Percentiles rank a stretch among this genome's conserved stretches.
These are phyloP conservation scores for Plectropomus leopardus DNA, from an alignment of 2,113 vertebrate species.

Conservation along the genomic window DNA sequence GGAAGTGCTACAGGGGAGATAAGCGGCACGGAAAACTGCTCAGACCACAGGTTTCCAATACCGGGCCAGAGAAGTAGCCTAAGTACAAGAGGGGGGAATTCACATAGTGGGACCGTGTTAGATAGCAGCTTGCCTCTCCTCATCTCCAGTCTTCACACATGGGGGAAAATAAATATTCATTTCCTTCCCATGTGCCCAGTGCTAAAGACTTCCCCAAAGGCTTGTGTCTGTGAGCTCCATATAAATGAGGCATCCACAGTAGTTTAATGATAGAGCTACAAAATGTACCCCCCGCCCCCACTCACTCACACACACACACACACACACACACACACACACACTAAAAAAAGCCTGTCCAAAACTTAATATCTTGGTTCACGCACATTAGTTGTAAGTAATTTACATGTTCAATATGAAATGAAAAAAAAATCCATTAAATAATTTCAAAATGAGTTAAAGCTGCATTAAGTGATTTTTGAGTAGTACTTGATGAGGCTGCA, in stretches of 20 bases:
- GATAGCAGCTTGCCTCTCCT: slow-evolving; percentile 52
- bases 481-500: not conserved
- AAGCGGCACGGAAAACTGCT: slow-evolving; percentile 55
- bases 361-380: not conserved
- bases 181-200: slow-evolving; percentile 18
- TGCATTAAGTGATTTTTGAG: not conserved
- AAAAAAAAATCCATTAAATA: not conserved
- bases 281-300: not conserved
- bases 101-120: slow-evolving; percentile 33
- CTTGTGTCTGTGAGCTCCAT: slow-evolving; percentile 36
- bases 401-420: not conserved
- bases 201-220: slow-evolving; percentile 47
- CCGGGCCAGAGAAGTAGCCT: slow-evolving; percentile 35
- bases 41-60: slow-evolving; percentile 60
- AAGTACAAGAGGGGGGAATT: slow-evolving; percentile 28
- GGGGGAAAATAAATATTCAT: slow-evolving; percentile 59
- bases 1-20: slow-evolving; percentile 64
- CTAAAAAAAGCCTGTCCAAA: not conserved
- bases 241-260: slow-evolving; percentile 33
- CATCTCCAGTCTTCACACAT: slow-evolving; percentile 35
- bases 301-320: too few species aligned
- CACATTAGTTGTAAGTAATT: slow-evolving; percentile 7
- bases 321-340: too few species aligned
- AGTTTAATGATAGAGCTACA: slow-evolving; percentile 29
- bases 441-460: not conserved